Evolutionary conservation across 2,113 vertebrate genomes (phyloP), one percentile per base, ranked within the genome.

Genomic region (Bufo gargarizans): DNA sequence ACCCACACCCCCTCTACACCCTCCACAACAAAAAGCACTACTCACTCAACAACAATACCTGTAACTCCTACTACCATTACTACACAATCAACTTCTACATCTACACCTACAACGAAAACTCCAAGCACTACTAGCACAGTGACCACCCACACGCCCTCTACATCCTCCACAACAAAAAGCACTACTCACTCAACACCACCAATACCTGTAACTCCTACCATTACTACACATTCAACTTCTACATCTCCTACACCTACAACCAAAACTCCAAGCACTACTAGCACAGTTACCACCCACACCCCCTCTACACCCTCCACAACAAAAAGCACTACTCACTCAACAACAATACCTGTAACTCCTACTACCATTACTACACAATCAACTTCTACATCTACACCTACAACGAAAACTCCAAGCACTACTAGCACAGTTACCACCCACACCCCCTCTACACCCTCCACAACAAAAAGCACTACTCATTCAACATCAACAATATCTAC

Each of bases 71-170:
- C 33, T 33, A 33, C 33, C 1, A 1, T 33, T 1, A 33, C 71
- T 17, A 10, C 71, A 11, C 19, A 43, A 17, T 11, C 71, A 47
- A 2, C 71, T 74, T 16, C 14, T 58, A 17, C 58, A 17, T 3
- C 58, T 4, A 4, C 58, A 61, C 85, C 71, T 58, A 74, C 33
- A 55, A 59, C 53, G 53, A 74, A 20, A 55, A 59, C 53, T 1
- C 10, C 59, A 4, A 53, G 0, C 7, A 2, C 85, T 16, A 6
- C 16, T 4, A 4, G 4, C 0, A 4, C 8, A 50, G 0, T 20
- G 1, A 6, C 16, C 0, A 33, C 0, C 7, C 0, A 0, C 3
- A 43, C 12, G 0, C 6, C 5, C 0, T 9, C 77, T 58, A 33
- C n/a, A 47, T 3, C 56, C 7, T 6, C 3, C 13, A 0, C 56